phyloP scores from a whole-genome alignment of 2,888 invertebrate species.

The Rhorus exstirpatorius region DNA sequence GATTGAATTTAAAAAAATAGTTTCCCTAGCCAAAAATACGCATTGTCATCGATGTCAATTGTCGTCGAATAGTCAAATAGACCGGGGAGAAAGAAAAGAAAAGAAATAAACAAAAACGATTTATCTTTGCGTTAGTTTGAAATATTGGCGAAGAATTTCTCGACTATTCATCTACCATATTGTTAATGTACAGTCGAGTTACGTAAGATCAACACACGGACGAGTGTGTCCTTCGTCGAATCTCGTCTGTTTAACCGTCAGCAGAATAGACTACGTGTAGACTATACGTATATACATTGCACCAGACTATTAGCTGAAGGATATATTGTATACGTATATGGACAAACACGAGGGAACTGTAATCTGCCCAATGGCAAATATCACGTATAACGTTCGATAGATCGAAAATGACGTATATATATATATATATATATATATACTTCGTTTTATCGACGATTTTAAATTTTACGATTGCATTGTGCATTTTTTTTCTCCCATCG shows the following conservation, averaged over 20 bases:
- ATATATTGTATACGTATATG: slow-evolving; percentile 17
- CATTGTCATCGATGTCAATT: too few species aligned
- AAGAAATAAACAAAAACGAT: too few species aligned
- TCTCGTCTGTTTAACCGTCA: slow-evolving; percentile 44
- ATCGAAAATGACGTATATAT: slow-evolving; percentile 35
- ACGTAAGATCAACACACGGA: slow-evolving; percentile 53
- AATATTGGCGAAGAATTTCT: slow-evolving; percentile 43
- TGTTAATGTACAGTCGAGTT: slow-evolving; percentile 38
- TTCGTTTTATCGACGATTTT: slow-evolving; percentile 30
- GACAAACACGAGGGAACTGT: not conserved
- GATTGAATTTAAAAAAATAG: too few species aligned
- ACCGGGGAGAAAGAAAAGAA: too few species aligned
- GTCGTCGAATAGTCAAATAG: too few species aligned
- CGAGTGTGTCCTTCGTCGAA: slow-evolving; percentile 55
- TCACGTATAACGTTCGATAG: slow-evolving; percentile 15
- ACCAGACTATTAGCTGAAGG: slow-evolving; percentile 30
- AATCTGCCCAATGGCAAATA: not conserved
- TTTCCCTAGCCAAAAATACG: too few species aligned
- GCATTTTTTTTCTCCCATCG: not conserved
- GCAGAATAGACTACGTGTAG: slow-evolving; percentile 25
- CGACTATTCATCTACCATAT: slow-evolving; percentile 36
- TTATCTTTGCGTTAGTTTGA: not conserved
- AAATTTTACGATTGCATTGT: slow-evolving; percentile 2
- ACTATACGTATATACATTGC: too few species aligned
- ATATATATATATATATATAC: too few species aligned